phyloP scores from a whole-genome alignment of 2,888 invertebrate genomes.

The Alloscopus bannaensis region DNA sequence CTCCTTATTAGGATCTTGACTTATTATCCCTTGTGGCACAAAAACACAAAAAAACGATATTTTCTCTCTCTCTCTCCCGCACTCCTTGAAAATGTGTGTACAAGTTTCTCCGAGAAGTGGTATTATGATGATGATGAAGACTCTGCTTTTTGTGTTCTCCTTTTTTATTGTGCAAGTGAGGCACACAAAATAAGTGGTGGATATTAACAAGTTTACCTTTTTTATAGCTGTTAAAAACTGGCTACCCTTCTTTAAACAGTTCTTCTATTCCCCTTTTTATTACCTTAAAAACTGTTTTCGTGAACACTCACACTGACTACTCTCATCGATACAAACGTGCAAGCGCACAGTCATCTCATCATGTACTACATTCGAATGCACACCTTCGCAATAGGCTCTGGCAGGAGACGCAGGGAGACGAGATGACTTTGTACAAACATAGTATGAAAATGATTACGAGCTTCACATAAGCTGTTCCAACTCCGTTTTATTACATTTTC shows the following conservation, averaged over 20 bases:
- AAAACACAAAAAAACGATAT: slow-evolving; percentile 27
- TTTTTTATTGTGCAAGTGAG: background rate
- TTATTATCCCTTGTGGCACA: slow-evolving; percentile 55
- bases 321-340: too few species aligned
- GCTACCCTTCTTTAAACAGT: too few species aligned
- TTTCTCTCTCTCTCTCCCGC: too few species aligned
- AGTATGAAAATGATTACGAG: slow-evolving; percentile 5
- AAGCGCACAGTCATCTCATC: too few species aligned
- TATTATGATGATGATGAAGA: slow-evolving; percentile 10
- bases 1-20: slow-evolving; percentile 57
- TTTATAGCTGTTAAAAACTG: slow-evolving; percentile 9
- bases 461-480: background rate
- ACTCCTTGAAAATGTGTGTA: background rate
- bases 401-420: too few species aligned
- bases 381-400: too few species aligned
- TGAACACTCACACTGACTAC: too few species aligned
- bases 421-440: too few species aligned
- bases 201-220: slow-evolving; percentile 29
- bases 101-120: background rate
- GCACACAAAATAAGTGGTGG: slow-evolving; percentile 24
- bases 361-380: too few species aligned
- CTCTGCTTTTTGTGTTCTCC: background rate
- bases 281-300: too few species aligned
- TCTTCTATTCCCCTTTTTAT: background rate
- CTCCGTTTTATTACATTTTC: background rate